A percentile compares a stretch with the other conserved stretches of the same genome.
phyloP scores from a whole-genome alignment of 1,140 invertebrate species.

The Sweltsa coloradensis region DNA sequence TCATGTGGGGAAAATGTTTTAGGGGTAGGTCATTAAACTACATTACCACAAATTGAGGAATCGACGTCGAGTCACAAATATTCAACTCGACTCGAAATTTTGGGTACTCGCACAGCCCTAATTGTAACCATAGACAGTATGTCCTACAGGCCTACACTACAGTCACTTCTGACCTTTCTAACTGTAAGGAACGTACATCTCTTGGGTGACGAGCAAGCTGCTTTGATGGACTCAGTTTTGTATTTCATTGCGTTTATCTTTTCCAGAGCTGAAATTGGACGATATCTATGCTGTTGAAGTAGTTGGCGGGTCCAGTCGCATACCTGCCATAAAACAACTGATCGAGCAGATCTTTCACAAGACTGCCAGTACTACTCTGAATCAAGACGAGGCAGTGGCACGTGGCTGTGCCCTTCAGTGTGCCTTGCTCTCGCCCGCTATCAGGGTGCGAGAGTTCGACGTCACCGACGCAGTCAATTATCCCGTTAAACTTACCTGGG shows the following conservation, averaged over 20 bases:
- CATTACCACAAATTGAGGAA: too few species aligned
- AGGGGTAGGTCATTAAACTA: too few species aligned
- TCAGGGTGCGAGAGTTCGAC: conserved; percentile 87
- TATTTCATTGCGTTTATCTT: conserved; percentile 20
- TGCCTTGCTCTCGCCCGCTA: conserved; percentile 92
- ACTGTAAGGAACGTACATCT: too few species aligned
- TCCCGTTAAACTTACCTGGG: conserved; percentile 77
- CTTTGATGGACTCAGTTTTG: too few species aligned
- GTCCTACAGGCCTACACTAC: too few species aligned
- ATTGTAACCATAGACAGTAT: too few species aligned
- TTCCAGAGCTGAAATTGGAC: conserved; percentile 58
- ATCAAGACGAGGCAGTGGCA: conserved; percentile 95
- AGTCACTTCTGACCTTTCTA: too few species aligned
- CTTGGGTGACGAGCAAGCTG: too few species aligned
- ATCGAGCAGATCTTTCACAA: conserved; percentile 82
- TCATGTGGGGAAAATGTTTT: too few species aligned
- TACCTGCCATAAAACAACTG: conserved; percentile 82
- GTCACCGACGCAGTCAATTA: conserved; percentile 90
- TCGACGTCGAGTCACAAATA: too few species aligned
- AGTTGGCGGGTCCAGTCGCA: conserved; percentile 87
- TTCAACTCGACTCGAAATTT: too few species aligned
- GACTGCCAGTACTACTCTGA: conserved; percentile 87
- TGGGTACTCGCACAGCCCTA: too few species aligned
- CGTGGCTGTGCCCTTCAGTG: conserved; percentile 93
- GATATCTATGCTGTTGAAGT: conserved; percentile 94